These are phyloP conservation scores for Dolichotis patagonum DNA, from an alignment of 2,113 vertebrate genomes.

Conservation along the genomic window DNA sequence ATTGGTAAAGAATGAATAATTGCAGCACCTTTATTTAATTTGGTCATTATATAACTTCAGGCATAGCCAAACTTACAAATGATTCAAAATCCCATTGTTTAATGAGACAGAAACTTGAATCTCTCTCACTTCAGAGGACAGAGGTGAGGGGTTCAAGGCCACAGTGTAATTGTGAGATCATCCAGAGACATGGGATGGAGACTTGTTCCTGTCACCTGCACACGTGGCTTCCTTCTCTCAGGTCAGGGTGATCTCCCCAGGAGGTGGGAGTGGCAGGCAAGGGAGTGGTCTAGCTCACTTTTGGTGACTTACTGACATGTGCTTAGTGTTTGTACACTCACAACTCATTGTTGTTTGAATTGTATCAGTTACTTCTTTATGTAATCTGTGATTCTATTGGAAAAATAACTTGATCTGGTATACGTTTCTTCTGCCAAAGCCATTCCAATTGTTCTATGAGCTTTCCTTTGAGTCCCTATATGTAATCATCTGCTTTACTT, in stretches of 20 bases:
- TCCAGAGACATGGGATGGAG: background rate
- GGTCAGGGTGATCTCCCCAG: too few species aligned
- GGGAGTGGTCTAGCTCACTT: background rate
- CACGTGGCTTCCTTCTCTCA: background rate
- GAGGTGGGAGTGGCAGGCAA: background rate
- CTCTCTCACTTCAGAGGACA: background rate
- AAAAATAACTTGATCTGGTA: conserved; percentile 7
- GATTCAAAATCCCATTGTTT: background rate
- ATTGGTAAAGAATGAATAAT: background rate
- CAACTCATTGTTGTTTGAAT: background rate
- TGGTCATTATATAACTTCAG: background rate
- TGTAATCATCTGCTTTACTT: background rate
- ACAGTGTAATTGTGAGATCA: background rate
- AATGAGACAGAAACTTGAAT: background rate
- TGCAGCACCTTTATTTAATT: background rate
- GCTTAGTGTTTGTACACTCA: background rate
- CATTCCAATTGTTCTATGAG: background rate
- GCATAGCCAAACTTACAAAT: background rate
- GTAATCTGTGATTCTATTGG: background rate
- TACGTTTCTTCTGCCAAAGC: background rate
- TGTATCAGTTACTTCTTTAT: background rate
- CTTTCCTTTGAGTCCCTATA: background rate
- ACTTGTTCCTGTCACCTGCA: too few species aligned
- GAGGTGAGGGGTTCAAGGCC: background rate
- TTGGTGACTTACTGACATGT: background rate